Conservation (phyloP, 2,888 invertebrate genomes). For the Pyralis farinalis region DNA sequence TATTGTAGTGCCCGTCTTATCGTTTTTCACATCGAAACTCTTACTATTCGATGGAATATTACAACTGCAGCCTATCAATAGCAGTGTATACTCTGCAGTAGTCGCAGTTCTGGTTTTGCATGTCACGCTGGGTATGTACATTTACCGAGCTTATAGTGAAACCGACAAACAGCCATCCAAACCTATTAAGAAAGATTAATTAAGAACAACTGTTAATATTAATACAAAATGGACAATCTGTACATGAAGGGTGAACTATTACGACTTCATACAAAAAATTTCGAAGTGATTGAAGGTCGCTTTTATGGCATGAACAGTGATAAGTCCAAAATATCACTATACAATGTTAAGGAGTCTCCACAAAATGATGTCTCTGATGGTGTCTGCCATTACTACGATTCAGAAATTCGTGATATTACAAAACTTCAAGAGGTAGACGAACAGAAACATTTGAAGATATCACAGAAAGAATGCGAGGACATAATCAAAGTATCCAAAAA, state of each 20-base stretch:
- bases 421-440: slow-evolving; percentile 56
- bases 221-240: slow-evolving; percentile 59
- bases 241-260: slow-evolving; percentile 73
- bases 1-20: slow-evolving; percentile 86
- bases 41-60: slow-evolving; percentile 86
- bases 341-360: slow-evolving; percentile 59
- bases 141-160: slow-evolving; percentile 88
- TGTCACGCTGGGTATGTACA: slow-evolving; percentile 88
- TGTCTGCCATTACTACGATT: slow-evolving; percentile 60
- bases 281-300: slow-evolving; percentile 64
- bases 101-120: slow-evolving; percentile 88
- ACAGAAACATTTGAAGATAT: slow-evolving; percentile 54
- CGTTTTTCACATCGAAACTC: slow-evolving; percentile 86
- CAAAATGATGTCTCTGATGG: slow-evolving; percentile 52
- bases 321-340: slow-evolving; percentile 67
- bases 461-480: slow-evolving; percentile 65
- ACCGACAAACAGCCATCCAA: slow-evolving; percentile 55
- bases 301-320: slow-evolving; percentile 68
- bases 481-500: slow-evolving; percentile 62
- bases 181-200: slow-evolving; percentile 70
- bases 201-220: background rate
- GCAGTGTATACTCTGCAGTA: slow-evolving; percentile 90
- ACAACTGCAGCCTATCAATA: slow-evolving; percentile 76
- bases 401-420: slow-evolving; percentile 63
- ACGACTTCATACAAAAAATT: slow-evolving; percentile 68